phyloP scores from a whole-genome alignment of 2,113 vertebrate species.

The Crotalus helleri region DNA sequence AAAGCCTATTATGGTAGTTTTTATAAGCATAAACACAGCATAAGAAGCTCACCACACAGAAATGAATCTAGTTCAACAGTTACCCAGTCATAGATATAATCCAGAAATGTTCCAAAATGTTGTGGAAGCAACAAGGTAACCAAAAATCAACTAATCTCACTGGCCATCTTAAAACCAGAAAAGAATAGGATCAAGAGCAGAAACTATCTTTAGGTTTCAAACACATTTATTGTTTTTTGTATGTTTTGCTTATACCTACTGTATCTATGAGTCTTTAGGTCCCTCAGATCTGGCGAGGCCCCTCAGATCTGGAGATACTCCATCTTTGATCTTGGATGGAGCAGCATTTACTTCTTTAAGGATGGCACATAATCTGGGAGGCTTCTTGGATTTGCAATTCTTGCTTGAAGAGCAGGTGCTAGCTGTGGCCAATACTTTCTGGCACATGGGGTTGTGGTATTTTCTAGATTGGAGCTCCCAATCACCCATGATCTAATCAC shows the following conservation, averaged over 20 bases:
- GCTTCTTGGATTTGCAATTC: not conserved
- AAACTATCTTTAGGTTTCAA: not conserved
- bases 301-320: not conserved
- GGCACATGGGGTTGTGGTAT: not conserved
- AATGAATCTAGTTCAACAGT: not conserved
- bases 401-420: not conserved
- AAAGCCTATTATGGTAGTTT: not conserved
- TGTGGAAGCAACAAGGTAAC: not conserved
- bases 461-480: not conserved
- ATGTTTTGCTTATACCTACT: not conserved
- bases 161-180: not conserved
- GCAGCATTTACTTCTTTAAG: not conserved
- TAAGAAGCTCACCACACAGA: not conserved
- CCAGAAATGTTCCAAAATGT: not conserved
- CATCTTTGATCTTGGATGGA: not conserved
- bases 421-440: not conserved
- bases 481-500: not conserved
- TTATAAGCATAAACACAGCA: not conserved
- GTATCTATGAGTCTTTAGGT: not conserved
- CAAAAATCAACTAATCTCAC: not conserved
- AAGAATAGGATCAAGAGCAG: slow-evolving; percentile 6
- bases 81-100: not conserved
- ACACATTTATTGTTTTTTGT: not conserved
- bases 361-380: not conserved
- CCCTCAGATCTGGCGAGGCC: not conserved